These are phyloP conservation scores for Cotesia vestalis DNA, from an alignment of 1,140 invertebrate genomes.

Conservation along the genomic window DNA sequence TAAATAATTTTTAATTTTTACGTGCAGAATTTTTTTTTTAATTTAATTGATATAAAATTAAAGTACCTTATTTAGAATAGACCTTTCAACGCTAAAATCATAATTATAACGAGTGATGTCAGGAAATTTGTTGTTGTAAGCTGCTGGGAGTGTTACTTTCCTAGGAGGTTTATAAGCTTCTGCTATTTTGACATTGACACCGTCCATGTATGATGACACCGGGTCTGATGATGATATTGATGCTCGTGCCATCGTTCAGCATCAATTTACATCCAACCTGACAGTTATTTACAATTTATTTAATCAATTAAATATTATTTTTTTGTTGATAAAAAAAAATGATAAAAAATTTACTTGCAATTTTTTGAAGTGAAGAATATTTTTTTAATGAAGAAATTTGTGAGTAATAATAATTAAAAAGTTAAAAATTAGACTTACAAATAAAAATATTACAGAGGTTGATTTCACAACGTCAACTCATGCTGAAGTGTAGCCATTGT, in stretches of 20 bases:
- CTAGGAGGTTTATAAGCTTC: constrained; percentile 84
- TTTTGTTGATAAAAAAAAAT: too few species aligned
- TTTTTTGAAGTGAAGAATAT: too few species aligned
- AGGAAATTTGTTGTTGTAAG: constrained; percentile 70
- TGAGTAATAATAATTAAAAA: too few species aligned
- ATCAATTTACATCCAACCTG: constrained; percentile 32
- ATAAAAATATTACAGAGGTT: too few species aligned
- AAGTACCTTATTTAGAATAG: constrained; percentile 70
- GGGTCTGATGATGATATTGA: constrained; percentile 52
- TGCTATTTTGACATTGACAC: constrained; percentile 85
- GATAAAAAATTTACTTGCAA: too few species aligned
- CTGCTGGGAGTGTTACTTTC: constrained; percentile 74
- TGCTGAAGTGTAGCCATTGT: too few species aligned
- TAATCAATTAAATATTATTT: too few species aligned
- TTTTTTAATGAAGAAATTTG: too few species aligned
- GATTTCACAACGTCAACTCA: too few species aligned
- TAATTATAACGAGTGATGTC: constrained; percentile 69
- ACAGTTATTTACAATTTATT: too few species aligned
- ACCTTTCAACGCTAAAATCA: constrained; percentile 77
- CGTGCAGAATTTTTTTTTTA: neutral
- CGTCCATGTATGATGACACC: constrained; percentile 77
- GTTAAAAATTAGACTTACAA: too few species aligned
- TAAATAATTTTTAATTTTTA: too few species aligned
- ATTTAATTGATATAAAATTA: neutral
- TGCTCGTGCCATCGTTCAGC: constrained; percentile 54